phyloP scores from a whole-genome alignment of 2,113 vertebrate species.

The Illadopsis cleaveri region DNA sequence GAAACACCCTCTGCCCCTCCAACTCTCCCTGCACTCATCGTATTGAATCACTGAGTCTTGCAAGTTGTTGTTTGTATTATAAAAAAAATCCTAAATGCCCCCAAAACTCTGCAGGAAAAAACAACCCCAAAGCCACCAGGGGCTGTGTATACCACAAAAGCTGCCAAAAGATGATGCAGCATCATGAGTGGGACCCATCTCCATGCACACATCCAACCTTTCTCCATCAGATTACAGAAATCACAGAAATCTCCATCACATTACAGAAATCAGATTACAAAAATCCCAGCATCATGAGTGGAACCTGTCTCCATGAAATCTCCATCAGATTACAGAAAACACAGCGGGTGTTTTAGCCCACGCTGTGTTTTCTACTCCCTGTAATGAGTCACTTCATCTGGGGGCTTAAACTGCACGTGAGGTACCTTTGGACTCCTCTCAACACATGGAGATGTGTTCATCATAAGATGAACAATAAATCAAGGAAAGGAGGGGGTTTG shows the following conservation, averaged over 20 bases:
- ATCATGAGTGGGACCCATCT: rapidly evolving
- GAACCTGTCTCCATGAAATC: not conserved
- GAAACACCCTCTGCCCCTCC: not conserved
- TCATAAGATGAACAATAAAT: not conserved
- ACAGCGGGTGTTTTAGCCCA: rapidly evolving
- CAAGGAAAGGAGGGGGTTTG: not conserved
- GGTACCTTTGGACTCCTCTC: not conserved
- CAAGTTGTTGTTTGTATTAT: not conserved
- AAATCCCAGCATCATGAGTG: not conserved
- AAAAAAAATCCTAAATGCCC: not conserved
- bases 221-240: not conserved
- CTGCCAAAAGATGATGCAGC: not conserved
- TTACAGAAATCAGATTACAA: too few relatives aligned
- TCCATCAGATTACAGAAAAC: not conserved
- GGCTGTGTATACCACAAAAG: not conserved
- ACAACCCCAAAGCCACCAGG: not conserved
- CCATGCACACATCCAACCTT: not conserved
- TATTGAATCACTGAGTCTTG: not conserved
- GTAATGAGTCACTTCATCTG: not conserved
- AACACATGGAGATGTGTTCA: rapidly evolving
- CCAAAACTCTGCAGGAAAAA: not conserved
- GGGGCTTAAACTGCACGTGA: not conserved
- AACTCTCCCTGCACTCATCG: rapidly evolving
- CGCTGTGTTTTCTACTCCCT: not conserved
- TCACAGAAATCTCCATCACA: not conserved